Evolutionary conservation across 2,113 vertebrate genomes (phyloP), one percentile per base, ranked within the genome.

Genomic region (Megalops atlanticus): DNA sequence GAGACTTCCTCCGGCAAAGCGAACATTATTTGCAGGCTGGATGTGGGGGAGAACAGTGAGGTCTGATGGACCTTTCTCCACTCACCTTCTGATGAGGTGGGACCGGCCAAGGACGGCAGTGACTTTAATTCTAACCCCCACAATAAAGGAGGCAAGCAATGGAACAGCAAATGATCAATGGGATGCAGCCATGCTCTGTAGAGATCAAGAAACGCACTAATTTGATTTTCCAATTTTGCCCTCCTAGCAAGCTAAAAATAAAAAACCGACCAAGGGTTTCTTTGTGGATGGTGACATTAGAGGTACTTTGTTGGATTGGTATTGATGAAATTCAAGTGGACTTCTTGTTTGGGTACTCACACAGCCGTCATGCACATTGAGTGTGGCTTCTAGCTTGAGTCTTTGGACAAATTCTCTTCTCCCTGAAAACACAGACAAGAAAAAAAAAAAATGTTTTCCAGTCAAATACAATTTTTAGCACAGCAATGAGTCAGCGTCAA

Each of bases 321-420:
- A 27, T 38, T 21, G 74, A 38, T 31, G 7, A 75, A 16, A 75
- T 45, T 31, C 10, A 24, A 4, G 58, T 64, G 58, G 24, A 31
- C 40, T 79, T 31, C 35, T 16, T 7, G 40, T 21, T 33, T 21
- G 27, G 11, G 87, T 79, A 98, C 98, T 98, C 95, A 99, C 97
- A 91, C 98, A 99, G 93, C 97, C 98, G 95, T 99, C 96, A 16
- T 99, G 97, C 45, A 98, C 96, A 91, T 95, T 98, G 89, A 99
- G 91, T 3, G 97, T 96, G 81, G 96, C 95, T 95, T 99, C 98
- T 90, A 98, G 97, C 95, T 99, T 99, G 90, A 99, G 95, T 91
- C 96, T 96, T 94, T 99, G 98, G 92, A 99, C 96, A 92, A 99
- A 99, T 86, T 99, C 98, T 96, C 95, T 98, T 95, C 98, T 96